Percentiles rank a stretch among this genome's conserved stretches.
These are phyloP conservation scores for Lumbricus terrestris DNA, from an alignment of 2,888 invertebrate genomes.

Conservation along the genomic window DNA sequence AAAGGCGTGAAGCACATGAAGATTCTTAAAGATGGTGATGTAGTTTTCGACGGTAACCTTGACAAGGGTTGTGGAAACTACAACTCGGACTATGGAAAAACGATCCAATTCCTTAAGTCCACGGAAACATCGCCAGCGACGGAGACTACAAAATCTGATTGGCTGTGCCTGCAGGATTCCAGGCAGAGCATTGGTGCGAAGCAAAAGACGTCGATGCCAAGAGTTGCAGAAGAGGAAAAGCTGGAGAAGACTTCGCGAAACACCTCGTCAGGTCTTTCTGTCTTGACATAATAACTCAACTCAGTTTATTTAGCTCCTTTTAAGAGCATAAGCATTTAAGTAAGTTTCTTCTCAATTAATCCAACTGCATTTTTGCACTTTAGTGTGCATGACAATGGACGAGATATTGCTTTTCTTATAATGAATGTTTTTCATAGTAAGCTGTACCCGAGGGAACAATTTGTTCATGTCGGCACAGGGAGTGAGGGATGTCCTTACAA, in stretches of 20 bases:
- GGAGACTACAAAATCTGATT: background rate
- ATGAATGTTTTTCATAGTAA: too few species aligned
- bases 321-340: too few species aligned
- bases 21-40: conserved; percentile 47
- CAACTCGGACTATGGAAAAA: conserved; percentile 56
- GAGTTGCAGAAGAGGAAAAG: background rate
- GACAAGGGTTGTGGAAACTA: conserved; percentile 60
- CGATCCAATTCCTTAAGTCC: conserved; percentile 35
- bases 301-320: too few species aligned
- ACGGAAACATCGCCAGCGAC: background rate
- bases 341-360: too few species aligned
- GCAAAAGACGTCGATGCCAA: background rate
- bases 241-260: background rate
- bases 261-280: background rate
- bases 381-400: too few species aligned
- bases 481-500: too few species aligned
- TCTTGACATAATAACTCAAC: background rate
- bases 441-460: too few species aligned
- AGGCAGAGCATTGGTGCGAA: background rate
- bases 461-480: too few species aligned
- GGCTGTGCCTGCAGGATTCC: conserved; percentile 5
- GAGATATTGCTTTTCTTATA: too few species aligned
- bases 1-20: conserved; percentile 50
- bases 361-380: too few species aligned
- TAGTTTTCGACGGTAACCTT: conserved; percentile 51